Conservation (phyloP, 2,113 vertebrate genomes). For the Stomatorhinus ivindoensis region DNA sequence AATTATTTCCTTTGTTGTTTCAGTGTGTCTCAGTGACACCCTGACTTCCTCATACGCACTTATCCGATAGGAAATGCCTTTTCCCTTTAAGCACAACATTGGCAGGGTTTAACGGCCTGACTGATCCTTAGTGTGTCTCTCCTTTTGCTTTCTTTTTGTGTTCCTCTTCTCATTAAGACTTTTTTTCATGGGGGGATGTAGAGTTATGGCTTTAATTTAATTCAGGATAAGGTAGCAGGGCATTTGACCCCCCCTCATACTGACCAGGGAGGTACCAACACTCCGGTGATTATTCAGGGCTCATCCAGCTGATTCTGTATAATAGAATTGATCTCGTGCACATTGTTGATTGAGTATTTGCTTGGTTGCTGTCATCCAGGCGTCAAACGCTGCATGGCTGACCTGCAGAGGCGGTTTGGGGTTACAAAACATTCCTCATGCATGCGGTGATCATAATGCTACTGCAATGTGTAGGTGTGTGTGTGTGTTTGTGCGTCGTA, state of each 20-base stretch:
- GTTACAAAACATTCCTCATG: background rate
- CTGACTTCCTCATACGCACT: background rate
- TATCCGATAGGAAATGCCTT: background rate
- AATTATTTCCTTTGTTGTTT: background rate
- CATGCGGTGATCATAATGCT: background rate
- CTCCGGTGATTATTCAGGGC: background rate
- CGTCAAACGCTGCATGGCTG: background rate
- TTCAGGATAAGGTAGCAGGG: background rate
- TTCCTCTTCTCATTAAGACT: background rate
- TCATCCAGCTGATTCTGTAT: background rate
- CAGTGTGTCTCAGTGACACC: background rate
- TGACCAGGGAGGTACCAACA: background rate
- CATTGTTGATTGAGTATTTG: background rate
- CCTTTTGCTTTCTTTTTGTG: background rate
- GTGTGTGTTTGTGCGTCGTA: background rate
- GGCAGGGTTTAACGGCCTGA: background rate
- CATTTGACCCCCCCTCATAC: background rate
- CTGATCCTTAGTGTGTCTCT: background rate
- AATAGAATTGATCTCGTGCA: background rate
- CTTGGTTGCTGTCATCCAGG: background rate
- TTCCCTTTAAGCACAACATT: background rate
- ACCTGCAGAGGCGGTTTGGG: background rate
- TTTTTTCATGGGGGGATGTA: background rate
- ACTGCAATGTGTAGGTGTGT: background rate
- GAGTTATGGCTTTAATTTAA: background rate